These are phyloP conservation scores for Columbina picui DNA, from an alignment of 2,113 vertebrate species.

Conservation along the genomic window DNA sequence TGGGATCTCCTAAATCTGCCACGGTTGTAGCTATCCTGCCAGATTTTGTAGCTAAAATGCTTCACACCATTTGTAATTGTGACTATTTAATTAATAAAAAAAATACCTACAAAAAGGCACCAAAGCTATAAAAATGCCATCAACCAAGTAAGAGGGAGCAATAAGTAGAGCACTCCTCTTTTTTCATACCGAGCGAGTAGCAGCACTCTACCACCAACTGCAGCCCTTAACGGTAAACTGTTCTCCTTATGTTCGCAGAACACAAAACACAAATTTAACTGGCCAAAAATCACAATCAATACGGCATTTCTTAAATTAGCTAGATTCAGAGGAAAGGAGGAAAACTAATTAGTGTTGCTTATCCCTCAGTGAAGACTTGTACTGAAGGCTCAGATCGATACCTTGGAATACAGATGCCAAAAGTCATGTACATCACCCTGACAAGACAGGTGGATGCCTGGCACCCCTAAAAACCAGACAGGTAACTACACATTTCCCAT, in stretches of 20 bases:
- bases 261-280: not conserved
- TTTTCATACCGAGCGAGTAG: rapidly evolving
- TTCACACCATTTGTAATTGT: not conserved
- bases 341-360: slow-evolving; percentile 10
- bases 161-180: not conserved
- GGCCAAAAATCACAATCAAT: not conserved
- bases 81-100: not conserved
- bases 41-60: not conserved
- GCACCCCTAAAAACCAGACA: not conserved
- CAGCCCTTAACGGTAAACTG: not conserved
- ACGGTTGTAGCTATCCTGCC: not conserved
- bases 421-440: not conserved
- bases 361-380: not conserved
- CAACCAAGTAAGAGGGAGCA: not conserved
- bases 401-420: not conserved
- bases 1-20: not conserved
- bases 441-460: not conserved
- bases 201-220: not conserved
- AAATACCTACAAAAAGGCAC: not conserved
- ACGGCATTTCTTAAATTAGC: slow-evolving; percentile 4
- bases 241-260: not conserved
- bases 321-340: not conserved
- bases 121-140: not conserved
- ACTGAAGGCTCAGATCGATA: not conserved
- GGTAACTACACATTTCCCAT: not conserved